Percentiles rank a stretch among this genome's conserved stretches.
These are phyloP conservation scores for Hemibagrus guttatus DNA, from an alignment of 2,797 vertebrate species.

Conservation along the genomic window DNA sequence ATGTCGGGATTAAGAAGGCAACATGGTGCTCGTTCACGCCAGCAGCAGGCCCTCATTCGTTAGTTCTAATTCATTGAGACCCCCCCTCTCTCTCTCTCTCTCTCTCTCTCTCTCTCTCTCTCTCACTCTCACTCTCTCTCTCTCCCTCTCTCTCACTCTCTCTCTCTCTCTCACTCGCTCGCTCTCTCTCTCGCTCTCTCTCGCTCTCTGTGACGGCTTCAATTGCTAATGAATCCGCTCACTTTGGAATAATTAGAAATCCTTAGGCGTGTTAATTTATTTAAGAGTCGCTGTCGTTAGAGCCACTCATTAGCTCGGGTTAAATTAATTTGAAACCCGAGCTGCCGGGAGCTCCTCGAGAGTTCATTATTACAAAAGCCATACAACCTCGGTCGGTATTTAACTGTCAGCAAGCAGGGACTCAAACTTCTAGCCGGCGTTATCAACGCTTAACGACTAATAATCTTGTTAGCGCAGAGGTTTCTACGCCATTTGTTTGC, in stretches of 20 bases:
- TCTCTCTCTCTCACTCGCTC: conserved; percentile 53
- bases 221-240: conserved; percentile 87
- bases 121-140: conserved; percentile 24
- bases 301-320: conserved; percentile 82
- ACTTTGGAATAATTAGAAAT: conserved; percentile 88
- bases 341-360: conserved; percentile 80
- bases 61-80: conserved; percentile 84
- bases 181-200: conserved; percentile 12
- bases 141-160: conserved; percentile 54
- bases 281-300: conserved; percentile 83
- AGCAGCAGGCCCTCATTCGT: conserved; percentile 61
- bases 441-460: conserved; percentile 46
- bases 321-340: conserved; percentile 89
- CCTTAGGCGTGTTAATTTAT: conserved; percentile 88
- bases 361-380: conserved; percentile 78
- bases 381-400: conserved; percentile 75
- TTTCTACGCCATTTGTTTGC: conserved; percentile 30
- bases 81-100: conserved; percentile 56
- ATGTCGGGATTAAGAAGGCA: conserved; percentile 80
- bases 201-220: conserved; percentile 71
- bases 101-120: conserved; percentile 24
- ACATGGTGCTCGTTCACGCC: conserved; percentile 77
- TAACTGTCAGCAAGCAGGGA: conserved; percentile 68
- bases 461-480: conserved; percentile 38
- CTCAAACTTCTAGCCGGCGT: conserved; percentile 56